Evolutionary conservation across 2,888 invertebrate genomes (phyloP).

Genomic region (Zootermopsis nevadensis): DNA sequence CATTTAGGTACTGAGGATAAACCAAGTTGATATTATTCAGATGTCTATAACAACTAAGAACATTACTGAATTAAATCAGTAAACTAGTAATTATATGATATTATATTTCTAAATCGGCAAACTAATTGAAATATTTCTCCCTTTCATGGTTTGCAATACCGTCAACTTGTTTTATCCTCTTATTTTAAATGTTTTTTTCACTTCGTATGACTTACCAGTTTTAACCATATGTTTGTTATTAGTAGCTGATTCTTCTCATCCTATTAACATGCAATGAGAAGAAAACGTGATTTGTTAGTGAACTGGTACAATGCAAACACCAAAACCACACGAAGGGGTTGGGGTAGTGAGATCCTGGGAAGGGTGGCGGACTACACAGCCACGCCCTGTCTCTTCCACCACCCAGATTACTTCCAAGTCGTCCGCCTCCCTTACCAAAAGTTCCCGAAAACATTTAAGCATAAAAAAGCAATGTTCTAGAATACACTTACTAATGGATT

Average conservation of each 20-base stretch:
- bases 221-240: slow-evolving; percentile 96
- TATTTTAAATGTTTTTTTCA: slow-evolving; percentile 50
- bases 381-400: not conserved
- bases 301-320: slow-evolving; percentile 54
- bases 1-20: slow-evolving; percentile 52
- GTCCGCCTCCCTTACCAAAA: slow-evolving; percentile 27
- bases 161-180: slow-evolving; percentile 54
- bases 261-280: slow-evolving; percentile 69
- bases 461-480: slow-evolving; percentile 50
- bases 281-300: slow-evolving; percentile 57
- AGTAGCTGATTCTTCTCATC: slow-evolving; percentile 98
- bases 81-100: not conserved
- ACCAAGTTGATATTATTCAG: slow-evolving; percentile 47
- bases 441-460: slow-evolving; percentile 50
- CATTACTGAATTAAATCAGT: not conserved
- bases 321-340: slow-evolving; percentile 49
- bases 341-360: slow-evolving; percentile 12
- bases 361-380: slow-evolving; percentile 15
- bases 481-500: slow-evolving; percentile 38
- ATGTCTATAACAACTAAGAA: not conserved
- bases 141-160: slow-evolving; percentile 20
- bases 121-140: not conserved
- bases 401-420: slow-evolving; percentile 9
- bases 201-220: slow-evolving; percentile 80
- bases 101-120: not conserved